Evolutionary conservation across 2,888 invertebrate genomes (phyloP), one percentile per base, ranked within the genome.

Genomic region (Aleiodes leptofemur): DNA sequence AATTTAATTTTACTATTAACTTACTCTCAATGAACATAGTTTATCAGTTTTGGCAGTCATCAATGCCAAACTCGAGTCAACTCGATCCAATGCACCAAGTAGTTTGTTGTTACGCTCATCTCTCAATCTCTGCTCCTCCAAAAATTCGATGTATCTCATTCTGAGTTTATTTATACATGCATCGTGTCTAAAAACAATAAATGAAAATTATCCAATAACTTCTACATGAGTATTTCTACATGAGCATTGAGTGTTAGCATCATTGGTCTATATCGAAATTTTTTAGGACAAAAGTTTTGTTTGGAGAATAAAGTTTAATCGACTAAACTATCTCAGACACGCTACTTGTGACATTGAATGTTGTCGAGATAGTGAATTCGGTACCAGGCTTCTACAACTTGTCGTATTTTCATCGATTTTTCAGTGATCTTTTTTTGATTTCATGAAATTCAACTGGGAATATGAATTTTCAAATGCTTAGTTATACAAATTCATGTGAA

Each of bases 21-120:
- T 86, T 80, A 92, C 92, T 87, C 91, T 90, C 84, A 93, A 89
- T 84, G 90, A 87, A 85, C 91, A 91, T 38, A 93, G 90, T 74
- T 92, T 89, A 81, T 93, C 92, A 34, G 92, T 93, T 88, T 93
- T 92, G 1, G 92, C 91, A 29, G 91, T 90, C 84, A 93, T 90
- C 80, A 90, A 87, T 43, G 91, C 89, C 31, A 93, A 91, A 79
- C 92, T 90, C 79, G 90, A 91, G 86, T 93, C 93, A 76, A 93
- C 91, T 34, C 90, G 90, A 82, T 93, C 92, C 81, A 93, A 86
- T 81, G 91, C 90, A 76, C 91, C 90, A 34, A 93, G 87, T 74
- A 93, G 90, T 82, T 90, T 90, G 79, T 92, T 91, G 85, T 93
- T 93, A 48, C 93, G 90, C 80, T 93, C 92, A 78, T 92, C 92